These are phyloP conservation scores for Ashinkailepas kermadecensis DNA, from an alignment of 2,888 invertebrate genomes.

Conservation along the genomic window DNA sequence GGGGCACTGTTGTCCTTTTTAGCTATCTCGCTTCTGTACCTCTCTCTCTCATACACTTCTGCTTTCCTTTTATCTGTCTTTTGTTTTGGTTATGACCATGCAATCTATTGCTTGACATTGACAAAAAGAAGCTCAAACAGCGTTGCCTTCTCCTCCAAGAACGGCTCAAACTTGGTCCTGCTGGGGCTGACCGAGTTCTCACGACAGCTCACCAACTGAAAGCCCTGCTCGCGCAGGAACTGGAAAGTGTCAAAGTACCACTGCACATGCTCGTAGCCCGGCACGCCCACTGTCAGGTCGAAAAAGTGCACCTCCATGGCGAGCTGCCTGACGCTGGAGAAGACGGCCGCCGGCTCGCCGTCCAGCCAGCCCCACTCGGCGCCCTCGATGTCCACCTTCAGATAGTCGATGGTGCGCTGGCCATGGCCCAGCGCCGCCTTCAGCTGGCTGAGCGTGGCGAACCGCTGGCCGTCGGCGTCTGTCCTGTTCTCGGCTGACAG, in stretches of 20 bases:
- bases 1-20: no score
- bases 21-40: no score
- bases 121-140: not conserved
- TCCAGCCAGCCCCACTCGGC: constrained; percentile 7
- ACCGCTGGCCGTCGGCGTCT: not conserved
- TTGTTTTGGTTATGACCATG: no score
- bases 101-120: not conserved
- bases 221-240: not conserved
- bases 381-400: constrained; percentile 27
- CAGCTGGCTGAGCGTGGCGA: not conserved
- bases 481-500: not conserved
- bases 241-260: not conserved
- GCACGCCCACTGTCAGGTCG: not conserved
- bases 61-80: no score
- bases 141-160: not conserved
- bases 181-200: not conserved
- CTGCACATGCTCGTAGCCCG: not conserved
- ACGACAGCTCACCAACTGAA: not conserved
- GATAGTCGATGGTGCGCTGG: constrained; percentile 14
- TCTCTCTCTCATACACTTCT: no score
- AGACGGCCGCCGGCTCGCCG: constrained; percentile 43
- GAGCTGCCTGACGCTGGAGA: constrained; percentile 35
- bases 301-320: not conserved
- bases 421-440: not conserved
- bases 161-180: not conserved